Conservation (phyloP, 1,140 invertebrate species). For the Brachionus manjavacas region DNA sequence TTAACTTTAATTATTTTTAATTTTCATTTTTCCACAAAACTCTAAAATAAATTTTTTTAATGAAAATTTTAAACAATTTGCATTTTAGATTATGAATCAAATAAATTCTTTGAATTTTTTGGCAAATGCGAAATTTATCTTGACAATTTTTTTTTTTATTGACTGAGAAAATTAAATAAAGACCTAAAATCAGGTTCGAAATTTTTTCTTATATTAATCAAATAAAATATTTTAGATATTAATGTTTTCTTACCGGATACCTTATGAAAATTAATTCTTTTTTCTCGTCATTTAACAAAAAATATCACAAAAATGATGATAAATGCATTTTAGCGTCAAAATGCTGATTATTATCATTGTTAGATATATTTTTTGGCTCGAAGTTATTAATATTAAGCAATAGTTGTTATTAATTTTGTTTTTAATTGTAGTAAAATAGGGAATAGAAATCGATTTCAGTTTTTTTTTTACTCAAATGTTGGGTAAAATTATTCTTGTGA, state of each 20-base stretch:
- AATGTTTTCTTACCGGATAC: background rate
- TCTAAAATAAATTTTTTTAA: too few relatives aligned
- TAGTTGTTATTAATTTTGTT: background rate
- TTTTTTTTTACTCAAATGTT: background rate
- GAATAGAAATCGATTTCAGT: background rate
- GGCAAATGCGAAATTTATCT: background rate
- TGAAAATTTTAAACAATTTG: background rate
- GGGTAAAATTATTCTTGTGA: slow-evolving; percentile 44
- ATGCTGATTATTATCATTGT: background rate
- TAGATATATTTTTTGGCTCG: background rate
- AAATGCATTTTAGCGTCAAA: background rate
- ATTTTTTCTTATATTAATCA: background rate
- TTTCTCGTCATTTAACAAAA: background rate
- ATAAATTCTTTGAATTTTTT: background rate
- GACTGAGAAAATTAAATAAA: background rate
- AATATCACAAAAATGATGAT: background rate
- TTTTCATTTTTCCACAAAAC: background rate
- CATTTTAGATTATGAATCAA: background rate
- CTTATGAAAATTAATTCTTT: background rate
- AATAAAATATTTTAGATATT: background rate
- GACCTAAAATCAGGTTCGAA: background rate
- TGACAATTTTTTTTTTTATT: background rate
- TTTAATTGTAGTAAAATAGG: background rate
- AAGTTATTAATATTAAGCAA: background rate
- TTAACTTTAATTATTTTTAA: background rate